These are phyloP conservation scores for Lagria hirta DNA, from an alignment of 2,888 invertebrate species.

Conservation along the genomic window DNA sequence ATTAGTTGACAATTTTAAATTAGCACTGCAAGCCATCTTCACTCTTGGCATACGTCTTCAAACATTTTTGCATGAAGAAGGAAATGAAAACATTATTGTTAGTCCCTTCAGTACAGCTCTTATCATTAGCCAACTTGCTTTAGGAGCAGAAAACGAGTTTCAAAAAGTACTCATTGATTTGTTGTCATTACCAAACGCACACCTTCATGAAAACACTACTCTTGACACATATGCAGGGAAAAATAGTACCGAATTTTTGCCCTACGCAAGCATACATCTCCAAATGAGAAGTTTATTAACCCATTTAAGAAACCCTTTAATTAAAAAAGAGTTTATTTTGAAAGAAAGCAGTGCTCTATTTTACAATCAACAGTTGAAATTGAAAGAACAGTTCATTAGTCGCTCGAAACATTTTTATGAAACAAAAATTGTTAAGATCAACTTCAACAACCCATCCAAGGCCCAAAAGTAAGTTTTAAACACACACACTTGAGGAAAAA, in stretches of 20 bases:
- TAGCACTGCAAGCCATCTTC: conserved; percentile 49
- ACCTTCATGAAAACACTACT: conserved; percentile 24
- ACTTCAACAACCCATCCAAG: background rate
- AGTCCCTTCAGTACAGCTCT: conserved; percentile 52
- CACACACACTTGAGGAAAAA: too few species aligned
- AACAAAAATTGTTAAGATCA: background rate
- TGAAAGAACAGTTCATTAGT: conserved; percentile 38
- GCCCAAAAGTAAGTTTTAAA: conserved; percentile 9
- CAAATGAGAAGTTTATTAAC: conserved; percentile 45
- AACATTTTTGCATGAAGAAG: conserved; percentile 40
- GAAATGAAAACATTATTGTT: conserved; percentile 46
- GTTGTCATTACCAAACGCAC: conserved; percentile 36
- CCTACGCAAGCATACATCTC: conserved; percentile 44
- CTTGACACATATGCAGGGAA: conserved; percentile 29
- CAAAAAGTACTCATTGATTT: conserved; percentile 45
- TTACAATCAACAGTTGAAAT: conserved; percentile 35
- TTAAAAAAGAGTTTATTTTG: conserved; percentile 37
- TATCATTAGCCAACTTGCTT: conserved; percentile 48
- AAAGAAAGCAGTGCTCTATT: conserved; percentile 47
- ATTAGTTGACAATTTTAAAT: conserved; percentile 3
- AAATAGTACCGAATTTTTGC: conserved; percentile 31
- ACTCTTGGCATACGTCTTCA: conserved; percentile 47
- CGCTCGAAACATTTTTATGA: conserved; percentile 40
- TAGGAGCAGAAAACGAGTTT: conserved; percentile 49
- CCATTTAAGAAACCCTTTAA: conserved; percentile 30